Evolutionary conservation across 2,113 vertebrate species (phyloP).

Genomic region (Neotragus pygmaeus): DNA sequence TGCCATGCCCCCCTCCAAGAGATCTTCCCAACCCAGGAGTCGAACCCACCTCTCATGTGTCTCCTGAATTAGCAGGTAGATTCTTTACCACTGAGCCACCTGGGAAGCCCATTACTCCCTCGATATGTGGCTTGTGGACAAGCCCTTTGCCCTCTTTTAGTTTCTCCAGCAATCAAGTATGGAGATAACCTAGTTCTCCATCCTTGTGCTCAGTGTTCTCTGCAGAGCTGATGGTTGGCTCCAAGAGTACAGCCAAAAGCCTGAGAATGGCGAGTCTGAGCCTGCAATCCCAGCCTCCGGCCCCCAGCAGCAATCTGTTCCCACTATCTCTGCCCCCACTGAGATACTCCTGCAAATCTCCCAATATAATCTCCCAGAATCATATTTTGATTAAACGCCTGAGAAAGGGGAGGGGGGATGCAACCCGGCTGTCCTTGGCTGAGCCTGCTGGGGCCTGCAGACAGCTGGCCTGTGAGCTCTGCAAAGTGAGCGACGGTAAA

Average conservation of each 20-base stretch:
- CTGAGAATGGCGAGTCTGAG: conserved; percentile 57
- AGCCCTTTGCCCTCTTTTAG: not conserved
- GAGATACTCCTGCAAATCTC: conserved; percentile 85
- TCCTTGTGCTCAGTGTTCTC: not conserved
- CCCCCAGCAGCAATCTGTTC: conserved; percentile 45
- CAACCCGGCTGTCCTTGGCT: not conserved
- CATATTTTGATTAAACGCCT: conserved; percentile 88
- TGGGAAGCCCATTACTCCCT: not conserved
- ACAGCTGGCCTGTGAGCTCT: not conserved
- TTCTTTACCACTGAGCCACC: not conserved
- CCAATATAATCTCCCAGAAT: conserved; percentile 87
- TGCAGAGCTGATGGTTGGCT: not conserved
- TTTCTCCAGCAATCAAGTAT: not conserved
- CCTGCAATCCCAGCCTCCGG: not conserved
- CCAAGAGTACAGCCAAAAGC: not conserved
- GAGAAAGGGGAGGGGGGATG: conserved; percentile 72
- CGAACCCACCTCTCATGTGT: not conserved
- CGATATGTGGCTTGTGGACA: accelerated
- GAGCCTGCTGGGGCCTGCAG: not conserved
- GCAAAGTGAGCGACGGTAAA: not conserved
- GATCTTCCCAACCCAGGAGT: not conserved
- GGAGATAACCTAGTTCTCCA: not conserved
- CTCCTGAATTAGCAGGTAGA: not conserved
- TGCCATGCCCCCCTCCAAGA: not conserved
- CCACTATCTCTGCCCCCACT: conserved; percentile 78